These are phyloP conservation scores for Dasypogon diadema DNA, from an alignment of 2,888 invertebrate genomes.

Conservation along the genomic window DNA sequence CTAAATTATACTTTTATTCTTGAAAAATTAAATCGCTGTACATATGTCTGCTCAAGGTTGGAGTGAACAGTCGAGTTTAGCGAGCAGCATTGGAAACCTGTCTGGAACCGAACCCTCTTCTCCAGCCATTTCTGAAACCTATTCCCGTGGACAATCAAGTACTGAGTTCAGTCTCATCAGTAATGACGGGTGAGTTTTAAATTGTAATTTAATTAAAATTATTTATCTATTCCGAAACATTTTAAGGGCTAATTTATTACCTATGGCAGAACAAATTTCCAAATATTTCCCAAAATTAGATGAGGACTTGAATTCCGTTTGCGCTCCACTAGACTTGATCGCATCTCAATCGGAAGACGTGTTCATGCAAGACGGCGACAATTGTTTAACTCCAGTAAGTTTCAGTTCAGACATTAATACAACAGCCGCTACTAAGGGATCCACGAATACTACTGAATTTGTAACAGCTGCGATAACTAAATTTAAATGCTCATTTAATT, in stretches of 20 bases:
- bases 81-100: slow-evolving; percentile 73
- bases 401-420: slow-evolving; percentile 76
- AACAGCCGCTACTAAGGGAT: slow-evolving; percentile 77
- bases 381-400: slow-evolving; percentile 75
- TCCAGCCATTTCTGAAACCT: slow-evolving; percentile 76
- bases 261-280: slow-evolving; percentile 66
- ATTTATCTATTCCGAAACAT: background rate
- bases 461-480: slow-evolving; percentile 62
- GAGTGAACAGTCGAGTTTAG: slow-evolving; percentile 86
- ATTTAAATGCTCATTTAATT: background rate
- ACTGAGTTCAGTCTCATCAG: slow-evolving; percentile 75
- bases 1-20: too few relatives aligned
- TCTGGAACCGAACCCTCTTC: slow-evolving; percentile 86
- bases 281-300: slow-evolving; percentile 73
- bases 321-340: slow-evolving; percentile 69
- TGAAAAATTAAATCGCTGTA: too few relatives aligned
- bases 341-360: slow-evolving; percentile 59
- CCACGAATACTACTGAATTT: slow-evolving; percentile 73
- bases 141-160: slow-evolving; percentile 70
- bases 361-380: slow-evolving; percentile 59
- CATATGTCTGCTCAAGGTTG: too few relatives aligned
- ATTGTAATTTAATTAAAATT: slow-evolving; percentile 38
- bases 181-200: slow-evolving; percentile 72
- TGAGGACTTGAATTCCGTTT: slow-evolving; percentile 71
- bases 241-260: slow-evolving; percentile 61